These are phyloP conservation scores for Eremobia ochroleuca DNA, from an alignment of 2,888 invertebrate species.

Conservation along the genomic window DNA sequence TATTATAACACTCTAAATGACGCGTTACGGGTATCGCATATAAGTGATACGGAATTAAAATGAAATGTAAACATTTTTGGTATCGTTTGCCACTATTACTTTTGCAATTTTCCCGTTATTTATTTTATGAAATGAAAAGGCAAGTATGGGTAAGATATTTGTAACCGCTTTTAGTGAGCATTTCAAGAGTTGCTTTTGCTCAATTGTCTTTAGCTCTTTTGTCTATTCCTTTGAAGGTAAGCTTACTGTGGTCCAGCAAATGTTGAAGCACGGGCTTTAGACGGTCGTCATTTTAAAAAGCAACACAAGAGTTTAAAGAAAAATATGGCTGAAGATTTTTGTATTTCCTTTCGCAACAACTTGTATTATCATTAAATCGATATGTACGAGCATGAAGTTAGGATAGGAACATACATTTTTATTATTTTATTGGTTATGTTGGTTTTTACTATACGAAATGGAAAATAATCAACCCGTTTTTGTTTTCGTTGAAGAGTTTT, in stretches of 20 bases:
- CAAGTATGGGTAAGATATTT: constrained; percentile 17
- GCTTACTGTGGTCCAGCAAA: constrained; percentile 62
- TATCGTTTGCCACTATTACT: not conserved
- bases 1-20: not conserved
- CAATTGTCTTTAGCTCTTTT: constrained; percentile 63
- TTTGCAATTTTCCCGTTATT: constrained; percentile 5
- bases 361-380: constrained; percentile 42
- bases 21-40: too few species aligned
- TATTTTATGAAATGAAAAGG: not conserved
- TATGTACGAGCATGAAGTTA: constrained; percentile 7
- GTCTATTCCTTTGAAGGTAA: constrained; percentile 60
- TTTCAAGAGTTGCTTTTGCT: constrained; percentile 49
- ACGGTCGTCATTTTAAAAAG: constrained; percentile 66
- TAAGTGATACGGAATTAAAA: not conserved
- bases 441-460: constrained; percentile 11
- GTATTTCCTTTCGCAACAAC: constrained; percentile 34
- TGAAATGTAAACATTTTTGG: not conserved
- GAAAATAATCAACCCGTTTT: constrained; percentile 4
- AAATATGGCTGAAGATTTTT: constrained; percentile 50
- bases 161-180: constrained; percentile 19
- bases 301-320: constrained; percentile 45
- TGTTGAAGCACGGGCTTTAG: constrained; percentile 64
- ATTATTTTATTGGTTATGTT: constrained; percentile 19
- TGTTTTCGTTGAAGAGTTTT: not conserved
- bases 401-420: constrained; percentile 9